Evolutionary conservation across 2,113 vertebrate species (phyloP), one percentile per base, ranked within the genome.

Genomic region (Sturnus vulgaris): DNA sequence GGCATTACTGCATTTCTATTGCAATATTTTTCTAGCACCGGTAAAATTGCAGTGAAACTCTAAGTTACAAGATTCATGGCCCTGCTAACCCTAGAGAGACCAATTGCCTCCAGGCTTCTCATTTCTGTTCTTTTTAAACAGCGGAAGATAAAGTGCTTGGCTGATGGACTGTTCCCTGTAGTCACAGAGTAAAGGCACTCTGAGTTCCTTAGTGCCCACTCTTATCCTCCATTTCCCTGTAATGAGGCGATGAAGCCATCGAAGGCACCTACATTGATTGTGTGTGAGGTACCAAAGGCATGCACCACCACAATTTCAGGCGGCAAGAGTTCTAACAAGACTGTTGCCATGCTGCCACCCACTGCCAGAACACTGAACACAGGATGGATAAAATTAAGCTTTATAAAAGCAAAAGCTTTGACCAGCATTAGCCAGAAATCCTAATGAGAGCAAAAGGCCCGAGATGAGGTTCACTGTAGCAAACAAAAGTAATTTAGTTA

Each of bases 301-400:
- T 28, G 50, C 57, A 81, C 19, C 84, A 60, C 35, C 60, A 24
- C 33, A 21, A 50, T 59, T 71, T 17, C 65, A 33, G 86, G 66
- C 11, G 77, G 86, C 37, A 5, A 46, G 11, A 81, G 77, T 30
- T 1, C 1, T 24, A n/a, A 15, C 8, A 50, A 12, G 68, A 76
- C 77, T 60, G 91, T 94, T 49, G 61, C 95, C 86, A 42, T 85
- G 93, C 92, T 93, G 95, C 92, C 90, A 88, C 89, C 79, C 46
- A 15, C 82, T 80, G 85, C 83, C 60, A 12, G 64, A 78, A 87
- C 77, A 13, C 52, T 22, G 55, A 69, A 79, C 47, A 56, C 33
- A 64, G 57, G 21, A 71, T 59, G 61, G 27, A 28, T 52, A 52
- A 52, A 80, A 68, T 3, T 49, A 77, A 40, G 61, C 37, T 82